Percentiles rank a stretch among this genome's conserved stretches.
Conservation (phyloP, 2,113 vertebrate species). For the Pygoscelis antarcticus region DNA sequence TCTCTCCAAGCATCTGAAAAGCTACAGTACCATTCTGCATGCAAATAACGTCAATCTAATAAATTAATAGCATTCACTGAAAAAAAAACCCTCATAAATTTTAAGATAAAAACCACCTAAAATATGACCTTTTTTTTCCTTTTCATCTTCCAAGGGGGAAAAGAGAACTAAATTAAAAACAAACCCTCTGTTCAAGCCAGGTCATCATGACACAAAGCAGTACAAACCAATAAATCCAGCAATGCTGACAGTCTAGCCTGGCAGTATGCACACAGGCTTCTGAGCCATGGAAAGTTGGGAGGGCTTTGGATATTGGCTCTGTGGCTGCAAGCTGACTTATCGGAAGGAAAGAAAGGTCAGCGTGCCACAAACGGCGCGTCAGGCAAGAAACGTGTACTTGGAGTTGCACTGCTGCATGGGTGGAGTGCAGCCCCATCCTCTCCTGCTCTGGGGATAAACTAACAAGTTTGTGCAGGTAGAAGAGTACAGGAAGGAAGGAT, state of each 20-base stretch:
- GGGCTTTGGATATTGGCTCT: not conserved
- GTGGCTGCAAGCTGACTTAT: not conserved
- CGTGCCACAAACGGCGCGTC: not conserved
- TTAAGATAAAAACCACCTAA: not conserved
- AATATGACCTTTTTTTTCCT: not conserved
- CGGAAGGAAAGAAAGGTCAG: not conserved
- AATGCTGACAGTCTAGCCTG: slow-evolving; percentile 65
- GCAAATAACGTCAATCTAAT: not conserved
- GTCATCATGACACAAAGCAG: slow-evolving; percentile 78
- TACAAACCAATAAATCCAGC: slow-evolving; percentile 68
- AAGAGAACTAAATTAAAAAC: slow-evolving; percentile 63
- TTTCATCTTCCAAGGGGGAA: slow-evolving; percentile 38
- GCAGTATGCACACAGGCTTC: slow-evolving; percentile 7
- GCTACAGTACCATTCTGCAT: not conserved
- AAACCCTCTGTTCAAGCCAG: slow-evolving; percentile 64
- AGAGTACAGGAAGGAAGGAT: not conserved
- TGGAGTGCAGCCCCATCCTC: not conserved
- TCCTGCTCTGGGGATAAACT: not conserved
- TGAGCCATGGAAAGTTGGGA: slow-evolving; percentile 43
- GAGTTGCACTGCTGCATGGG: not conserved
- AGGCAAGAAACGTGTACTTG: not conserved
- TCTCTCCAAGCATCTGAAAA: not conserved
- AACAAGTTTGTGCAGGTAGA: not conserved
- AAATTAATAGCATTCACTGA: not conserved
- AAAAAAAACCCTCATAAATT: slow-evolving; percentile 6